phyloP scores from a whole-genome alignment of 2,113 vertebrate species.

The Isichthys henryi region DNA sequence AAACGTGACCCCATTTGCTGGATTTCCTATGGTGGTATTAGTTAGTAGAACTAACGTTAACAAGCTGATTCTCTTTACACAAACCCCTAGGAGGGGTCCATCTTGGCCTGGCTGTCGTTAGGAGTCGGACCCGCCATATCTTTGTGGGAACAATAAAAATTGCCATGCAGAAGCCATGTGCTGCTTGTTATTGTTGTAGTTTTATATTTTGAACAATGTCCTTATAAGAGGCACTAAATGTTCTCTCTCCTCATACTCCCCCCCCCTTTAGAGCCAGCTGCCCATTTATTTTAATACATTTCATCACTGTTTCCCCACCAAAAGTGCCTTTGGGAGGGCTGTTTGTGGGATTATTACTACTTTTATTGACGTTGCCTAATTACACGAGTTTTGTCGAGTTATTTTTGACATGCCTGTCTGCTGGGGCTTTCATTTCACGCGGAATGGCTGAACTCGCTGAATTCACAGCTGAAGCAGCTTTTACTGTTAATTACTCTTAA shows the following conservation, averaged over 20 bases:
- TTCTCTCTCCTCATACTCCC: not conserved
- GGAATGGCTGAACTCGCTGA: conserved; percentile 9
- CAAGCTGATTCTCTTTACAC: not conserved
- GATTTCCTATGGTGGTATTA: not conserved
- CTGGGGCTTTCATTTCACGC: conserved; percentile 12
- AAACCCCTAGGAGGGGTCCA: not conserved
- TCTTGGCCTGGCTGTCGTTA: not conserved
- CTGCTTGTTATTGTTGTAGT: not conserved
- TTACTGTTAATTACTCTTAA: conserved; percentile 1
- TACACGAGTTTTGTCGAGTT: conserved; percentile 7
- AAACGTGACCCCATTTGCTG: not conserved
- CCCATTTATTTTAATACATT: not conserved
- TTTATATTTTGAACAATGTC: not conserved
- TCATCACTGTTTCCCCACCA: not conserved
- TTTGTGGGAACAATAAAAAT: not conserved
- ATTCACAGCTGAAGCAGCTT: conserved; percentile 13
- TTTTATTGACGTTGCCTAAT: not conserved
- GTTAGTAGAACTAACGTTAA: not conserved
- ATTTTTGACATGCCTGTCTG: conserved; percentile 28
- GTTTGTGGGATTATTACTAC: not conserved
- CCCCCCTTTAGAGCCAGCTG: not conserved
- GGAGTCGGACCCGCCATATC: not conserved
- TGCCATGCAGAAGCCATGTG: not conserved
- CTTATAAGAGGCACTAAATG: not conserved
- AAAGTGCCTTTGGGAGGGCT: not conserved